Evolutionary conservation across 2,113 vertebrate species (phyloP), one percentile per base, ranked within the genome.

Genomic region (Aphyosemion australe): DNA sequence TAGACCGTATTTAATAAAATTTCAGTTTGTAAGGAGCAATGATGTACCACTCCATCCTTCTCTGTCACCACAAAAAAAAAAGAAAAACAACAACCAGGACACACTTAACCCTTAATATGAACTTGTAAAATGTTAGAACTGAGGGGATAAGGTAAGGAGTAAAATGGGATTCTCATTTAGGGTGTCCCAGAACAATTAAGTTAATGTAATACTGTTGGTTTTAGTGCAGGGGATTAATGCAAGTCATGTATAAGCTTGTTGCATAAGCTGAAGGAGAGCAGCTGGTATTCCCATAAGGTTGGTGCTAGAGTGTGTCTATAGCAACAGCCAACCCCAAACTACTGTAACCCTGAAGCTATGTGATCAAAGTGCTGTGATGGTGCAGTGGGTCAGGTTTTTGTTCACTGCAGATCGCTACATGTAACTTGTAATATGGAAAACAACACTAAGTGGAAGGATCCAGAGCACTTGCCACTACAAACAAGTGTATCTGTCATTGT

Each of bases 241-340:
- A 34, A 39, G 11, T 50, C 47, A 46, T 20, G 59, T 50, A 14
- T 50, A 41, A 51, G 48, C 8, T 26, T 42, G 19, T n/a, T 60
- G 26, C 43, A 18, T 46, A 50, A 63, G 19, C 19, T 51, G 37
- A 51, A 20, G 39, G 34, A 8, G 37, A 51, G 47, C 61, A 61
- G 60, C 18, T 61, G 46, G 46, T 34, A 20, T 19, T 58, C 19
- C 18, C 55, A 21, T 21, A 21, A 57, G 37, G 18, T 57, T 50
- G 14, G 10, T 37, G 37, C 19, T 51, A 16, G 32, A 62, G 50
- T 62, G 47, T 51, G 15, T 63, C 39, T 11, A 5, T 20, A 58
- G 56, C 6, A 57, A 41, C 41, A 12, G 6, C 34, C 26, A 26
- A 26, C 19, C 55, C 8, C 31, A 48, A 37, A 12, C 47, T 39